Percentiles rank a stretch among this genome's conserved stretches.
Conservation (phyloP, 2,113 vertebrate species). For the Chlamydotis undulata region DNA sequence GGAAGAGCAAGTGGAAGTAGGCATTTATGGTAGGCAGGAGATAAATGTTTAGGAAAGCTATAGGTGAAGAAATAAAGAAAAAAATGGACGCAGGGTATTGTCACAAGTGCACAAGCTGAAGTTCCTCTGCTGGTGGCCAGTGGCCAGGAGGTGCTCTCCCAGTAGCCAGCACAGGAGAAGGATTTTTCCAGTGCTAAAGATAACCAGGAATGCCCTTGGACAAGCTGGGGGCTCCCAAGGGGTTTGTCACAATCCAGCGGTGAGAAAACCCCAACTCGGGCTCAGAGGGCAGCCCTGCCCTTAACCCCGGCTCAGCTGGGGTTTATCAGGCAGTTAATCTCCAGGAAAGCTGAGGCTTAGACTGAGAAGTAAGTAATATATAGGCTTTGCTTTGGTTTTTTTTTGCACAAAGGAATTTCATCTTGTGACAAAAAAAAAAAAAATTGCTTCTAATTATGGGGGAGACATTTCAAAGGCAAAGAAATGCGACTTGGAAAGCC, state of each 20-base stretch:
- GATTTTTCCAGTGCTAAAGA: not conserved
- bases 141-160: not conserved
- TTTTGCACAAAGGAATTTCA: conserved; percentile 24
- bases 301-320: not conserved
- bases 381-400: not conserved
- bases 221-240: not conserved
- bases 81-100: not conserved
- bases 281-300: not conserved
- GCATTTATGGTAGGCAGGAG: not conserved
- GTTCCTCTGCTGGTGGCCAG: not conserved
- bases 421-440: conserved; percentile 26
- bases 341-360: not conserved
- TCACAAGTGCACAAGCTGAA: not conserved
- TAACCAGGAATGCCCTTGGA: not conserved
- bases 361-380: not conserved
- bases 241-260: not conserved
- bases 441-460: conserved; percentile 16
- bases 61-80: not conserved
- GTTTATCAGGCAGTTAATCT: not conserved
- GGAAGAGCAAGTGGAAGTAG: not conserved
- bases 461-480: conserved; percentile 37
- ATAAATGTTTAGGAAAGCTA: not conserved
- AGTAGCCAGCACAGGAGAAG: not conserved
- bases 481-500: not conserved
- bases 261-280: not conserved